A percentile compares a stretch with the other conserved stretches of the same genome.
Conservation (phyloP, 2,888 invertebrate species). For the Scaptomyza cyrtandrae region DNA sequence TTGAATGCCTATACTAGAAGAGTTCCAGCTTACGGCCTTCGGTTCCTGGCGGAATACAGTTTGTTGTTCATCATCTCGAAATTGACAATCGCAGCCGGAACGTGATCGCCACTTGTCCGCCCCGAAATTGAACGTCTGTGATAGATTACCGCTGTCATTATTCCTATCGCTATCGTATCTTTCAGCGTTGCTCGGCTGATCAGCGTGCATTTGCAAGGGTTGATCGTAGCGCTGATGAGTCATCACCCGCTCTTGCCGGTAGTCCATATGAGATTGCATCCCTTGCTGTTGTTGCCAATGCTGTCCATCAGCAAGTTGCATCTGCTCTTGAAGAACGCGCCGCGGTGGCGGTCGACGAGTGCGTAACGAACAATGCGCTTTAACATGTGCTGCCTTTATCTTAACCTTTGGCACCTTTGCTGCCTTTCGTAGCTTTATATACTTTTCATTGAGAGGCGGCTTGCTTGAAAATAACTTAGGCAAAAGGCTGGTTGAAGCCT, state of each 20-base stretch:
- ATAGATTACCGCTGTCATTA: too few relatives aligned
- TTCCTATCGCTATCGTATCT: not conserved
- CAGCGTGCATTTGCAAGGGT: not conserved
- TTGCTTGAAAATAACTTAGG: not conserved
- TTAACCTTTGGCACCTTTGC: slow-evolving; percentile 7
- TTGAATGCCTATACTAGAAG: not conserved
- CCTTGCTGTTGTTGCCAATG: slow-evolving; percentile 16
- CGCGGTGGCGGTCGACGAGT: slow-evolving; percentile 18
- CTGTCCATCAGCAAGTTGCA: not conserved
- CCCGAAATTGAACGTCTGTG: not conserved
- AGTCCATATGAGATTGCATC: not conserved
- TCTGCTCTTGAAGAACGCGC: not conserved
- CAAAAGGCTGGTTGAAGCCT: not conserved
- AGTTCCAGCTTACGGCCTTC: not conserved
- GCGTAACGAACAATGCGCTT: slow-evolving; percentile 1
- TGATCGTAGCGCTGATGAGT: not conserved
- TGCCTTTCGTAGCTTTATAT: slow-evolving; percentile 12
- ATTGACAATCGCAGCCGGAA: slow-evolving; percentile 45
- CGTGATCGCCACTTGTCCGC: slow-evolving; percentile 27
- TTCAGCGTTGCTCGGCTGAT: not conserved
- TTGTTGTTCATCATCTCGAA: slow-evolving; percentile 6
- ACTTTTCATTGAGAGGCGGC: slow-evolving; percentile 4
- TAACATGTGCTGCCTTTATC: not conserved
- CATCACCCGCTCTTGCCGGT: not conserved
- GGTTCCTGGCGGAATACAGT: too few relatives aligned